Conservation (phyloP, 2,888 invertebrate genomes). For the Drosophila monieri region DNA sequence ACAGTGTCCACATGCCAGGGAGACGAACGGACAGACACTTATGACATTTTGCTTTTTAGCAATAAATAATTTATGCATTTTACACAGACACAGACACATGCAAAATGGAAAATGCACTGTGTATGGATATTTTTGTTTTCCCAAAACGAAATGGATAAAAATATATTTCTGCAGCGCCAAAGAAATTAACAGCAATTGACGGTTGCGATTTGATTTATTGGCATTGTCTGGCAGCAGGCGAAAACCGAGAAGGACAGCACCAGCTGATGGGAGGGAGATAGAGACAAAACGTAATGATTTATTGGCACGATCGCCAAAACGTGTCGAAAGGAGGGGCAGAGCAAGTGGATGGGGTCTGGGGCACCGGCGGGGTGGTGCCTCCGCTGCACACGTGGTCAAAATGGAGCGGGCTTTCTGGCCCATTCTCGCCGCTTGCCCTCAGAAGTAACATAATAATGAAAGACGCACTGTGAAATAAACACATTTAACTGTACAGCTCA, state of each 20-base stretch:
- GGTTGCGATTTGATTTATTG: conserved; percentile 65
- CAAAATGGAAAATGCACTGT: conserved; percentile 21
- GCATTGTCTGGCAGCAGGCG: conserved; percentile 28
- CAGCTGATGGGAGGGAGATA: conserved; percentile 22
- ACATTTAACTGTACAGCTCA: conserved; percentile 50
- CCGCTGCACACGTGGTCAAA: conserved; percentile 41
- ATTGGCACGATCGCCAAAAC: conserved; percentile 60
- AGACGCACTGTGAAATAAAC: conserved; percentile 33
- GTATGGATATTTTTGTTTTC: conserved; percentile 12
- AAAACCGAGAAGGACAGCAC: conserved; percentile 18
- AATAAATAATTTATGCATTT: conserved; percentile 75
- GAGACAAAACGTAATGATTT: conserved; percentile 53
- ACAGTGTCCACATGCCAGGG: conserved; percentile 43
- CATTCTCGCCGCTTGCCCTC: conserved; percentile 29
- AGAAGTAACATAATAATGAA: conserved; percentile 23
- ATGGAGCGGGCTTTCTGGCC: conserved; percentile 36
- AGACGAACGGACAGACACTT: conserved; percentile 46
- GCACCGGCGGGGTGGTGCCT: too few species aligned
- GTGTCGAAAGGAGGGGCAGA: conserved; percentile 54
- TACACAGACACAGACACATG: conserved; percentile 34
- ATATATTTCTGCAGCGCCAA: conserved; percentile 48
- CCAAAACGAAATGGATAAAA: conserved; percentile 2
- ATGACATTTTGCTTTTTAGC: conserved; percentile 77
- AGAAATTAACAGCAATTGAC: conserved; percentile 71
- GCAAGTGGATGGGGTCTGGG: conserved; percentile 21